Base-by-base conservation (phyloP, 2,797 vertebrate species). In the Sebastes umbrosus region DNA sequence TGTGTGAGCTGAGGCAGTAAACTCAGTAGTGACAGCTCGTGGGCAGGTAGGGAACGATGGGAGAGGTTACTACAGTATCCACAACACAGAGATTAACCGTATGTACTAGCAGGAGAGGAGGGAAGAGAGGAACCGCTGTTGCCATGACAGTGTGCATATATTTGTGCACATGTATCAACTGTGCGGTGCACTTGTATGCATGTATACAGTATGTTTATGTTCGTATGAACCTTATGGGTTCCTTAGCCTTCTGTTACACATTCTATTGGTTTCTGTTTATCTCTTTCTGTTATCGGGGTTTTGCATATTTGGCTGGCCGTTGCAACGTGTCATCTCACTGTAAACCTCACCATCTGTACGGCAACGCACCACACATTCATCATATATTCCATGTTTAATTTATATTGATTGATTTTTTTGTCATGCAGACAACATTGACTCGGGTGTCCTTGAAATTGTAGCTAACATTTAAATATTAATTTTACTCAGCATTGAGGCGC, bases 401-500 rank as follows among this genome's bases (percentile, higher is more conserved):
- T 4, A 68, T 29, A 0, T 4, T n/a, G 8, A 63, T 84, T 34
- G 29, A 5, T 13, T 69, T 69, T 43, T 58, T 70, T 39, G 32
- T 63, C 34, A 67, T 18, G 16, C 63, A 77, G 31, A 36, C 22
- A 66, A 25, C 39, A 16, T 10, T 66, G 43, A 77, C 24, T 60
- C 12, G 6, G 13, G 13, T 54, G 29, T 67, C 32, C 5, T 66
- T 76, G 29, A 66, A 71, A 67, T 65, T 43, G 6, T 43, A 65
- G 2, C 63, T 20, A n/a, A 68, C 14, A 39, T 68, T 50, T 25
- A 76, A 65, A 77, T 55, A 62, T 78, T 31, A 12, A 79, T 80
- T 72, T 69, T 31, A 22, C 29, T 14, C 60, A 57, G 3, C 6
- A 32, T 46, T 46, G 4, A 67, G 11, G 9, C 62, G 16, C 60